Percentiles rank a stretch among this genome's conserved stretches.
Evolutionary conservation across 2,888 invertebrate species (phyloP).

Genomic region (Folsomia candida): DNA sequence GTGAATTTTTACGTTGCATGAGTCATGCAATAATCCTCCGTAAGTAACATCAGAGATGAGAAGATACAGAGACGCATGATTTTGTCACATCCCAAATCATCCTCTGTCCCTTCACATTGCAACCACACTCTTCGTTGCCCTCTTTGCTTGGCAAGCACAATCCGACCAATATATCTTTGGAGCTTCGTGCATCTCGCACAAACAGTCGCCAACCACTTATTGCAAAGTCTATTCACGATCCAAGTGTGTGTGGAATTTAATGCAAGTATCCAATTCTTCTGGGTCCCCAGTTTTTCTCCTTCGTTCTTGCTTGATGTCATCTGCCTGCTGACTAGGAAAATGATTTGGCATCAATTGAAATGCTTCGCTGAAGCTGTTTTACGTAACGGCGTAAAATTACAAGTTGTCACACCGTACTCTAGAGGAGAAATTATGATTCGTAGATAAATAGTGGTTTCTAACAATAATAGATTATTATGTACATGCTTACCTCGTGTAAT

Average conservation of each 20-base stretch:
- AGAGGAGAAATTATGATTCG: no score
- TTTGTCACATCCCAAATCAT: conserved; percentile 8
- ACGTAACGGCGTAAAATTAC: no score
- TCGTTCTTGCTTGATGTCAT: background rate
- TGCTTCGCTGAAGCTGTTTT: no score
- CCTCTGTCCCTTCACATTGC: background rate
- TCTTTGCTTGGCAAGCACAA: conserved; percentile 1
- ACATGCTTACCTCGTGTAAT: no score
- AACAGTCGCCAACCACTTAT: background rate
- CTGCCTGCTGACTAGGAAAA: background rate
- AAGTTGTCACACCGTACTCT: no score
- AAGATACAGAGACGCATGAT: background rate
- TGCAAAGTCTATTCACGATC: conserved; percentile 1
- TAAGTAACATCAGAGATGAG: background rate
- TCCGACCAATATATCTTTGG: background rate
- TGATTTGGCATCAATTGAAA: background rate
- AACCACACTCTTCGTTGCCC: background rate
- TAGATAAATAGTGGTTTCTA: no score
- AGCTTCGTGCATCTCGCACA: background rate
- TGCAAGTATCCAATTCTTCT: background rate
- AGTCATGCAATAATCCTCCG: background rate
- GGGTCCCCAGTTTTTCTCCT: background rate
- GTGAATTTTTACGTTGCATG: background rate
- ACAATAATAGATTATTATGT: no score
- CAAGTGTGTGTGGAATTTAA: background rate